Base-by-base conservation (phyloP, 2,888 invertebrate genomes). In the Orthosia cruda region DNA sequence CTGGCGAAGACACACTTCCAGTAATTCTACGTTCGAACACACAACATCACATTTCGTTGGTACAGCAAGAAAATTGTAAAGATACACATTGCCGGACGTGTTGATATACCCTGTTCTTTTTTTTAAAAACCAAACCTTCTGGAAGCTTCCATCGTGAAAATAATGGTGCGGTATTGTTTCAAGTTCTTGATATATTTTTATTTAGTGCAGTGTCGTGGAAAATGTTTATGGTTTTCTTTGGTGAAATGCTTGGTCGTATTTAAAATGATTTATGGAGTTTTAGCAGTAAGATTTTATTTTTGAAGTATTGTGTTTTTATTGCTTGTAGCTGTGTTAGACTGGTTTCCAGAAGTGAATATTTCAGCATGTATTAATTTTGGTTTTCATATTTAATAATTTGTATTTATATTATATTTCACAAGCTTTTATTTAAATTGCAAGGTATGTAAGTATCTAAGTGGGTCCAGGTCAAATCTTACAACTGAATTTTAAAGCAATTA, bases 41-140 rank as follows among this genome's bases (percentile, higher is more conserved):
- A 49, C 49, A 57, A 76, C 69, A 81, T 86, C 82, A 83, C 74
- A 76, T 80, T 84, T 81, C 68, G 79, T 77, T 78, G 81, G 75
- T 80, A 83, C 73, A 80, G 74, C 78, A 71, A 80, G 87, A 87
- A 90, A 89, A 88, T 88, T 88, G 88, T 89, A 83, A 85, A 84
- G 88, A 90, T 86, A 89, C 85, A 90, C 84, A 88, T 82, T 83
- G 78, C 71, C 32, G 80, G 75, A 74, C 80, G 86, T 86, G 86
- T 81, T 87, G 82, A 87, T 85, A 87, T 74, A 81, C 49, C 73
- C 58, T n/a, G 57, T 66, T 57, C 40, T 72, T 77, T 81, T 84
- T 83, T 69, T 45, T n/a, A n/a, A n/a, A 52, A 79, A 76, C 62
- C 74, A 73, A 77, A 81, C 71, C 71, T 75, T 57, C 58, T 74